Evolutionary conservation across 2,113 vertebrate genomes (phyloP).

Genomic region (Megaceryle maxima): DNA sequence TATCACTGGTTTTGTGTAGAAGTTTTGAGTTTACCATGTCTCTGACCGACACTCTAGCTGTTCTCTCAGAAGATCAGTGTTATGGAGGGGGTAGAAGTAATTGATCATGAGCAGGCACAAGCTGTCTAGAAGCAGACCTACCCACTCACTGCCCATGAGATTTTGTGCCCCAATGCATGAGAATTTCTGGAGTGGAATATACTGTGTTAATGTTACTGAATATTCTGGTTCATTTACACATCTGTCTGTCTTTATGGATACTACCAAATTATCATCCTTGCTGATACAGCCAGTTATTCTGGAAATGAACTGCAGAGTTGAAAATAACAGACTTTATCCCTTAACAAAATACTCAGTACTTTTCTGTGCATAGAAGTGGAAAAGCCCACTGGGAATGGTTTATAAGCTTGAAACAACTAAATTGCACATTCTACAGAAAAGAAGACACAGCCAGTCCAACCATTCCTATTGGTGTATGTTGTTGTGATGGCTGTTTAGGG

Average conservation of each 20-base stretch:
- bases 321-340: background rate
- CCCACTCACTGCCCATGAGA: background rate
- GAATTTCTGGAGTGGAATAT: background rate
- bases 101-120: background rate
- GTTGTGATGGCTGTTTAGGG: background rate
- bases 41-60: background rate
- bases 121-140: background rate
- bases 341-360: background rate
- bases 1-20: background rate
- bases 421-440: too few relatives aligned
- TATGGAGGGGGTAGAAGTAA: background rate
- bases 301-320: background rate
- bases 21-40: background rate
- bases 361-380: background rate
- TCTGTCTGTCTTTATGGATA: background rate
- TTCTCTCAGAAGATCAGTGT: rapidly evolving
- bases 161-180: background rate
- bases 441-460: background rate
- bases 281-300: background rate
- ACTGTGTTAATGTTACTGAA: background rate
- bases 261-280: background rate
- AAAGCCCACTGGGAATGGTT: background rate
- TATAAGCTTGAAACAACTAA: background rate
- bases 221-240: background rate
- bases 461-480: background rate